Conservation (phyloP, 2,888 invertebrate species). For the Ormyrus pomaceus region DNA sequence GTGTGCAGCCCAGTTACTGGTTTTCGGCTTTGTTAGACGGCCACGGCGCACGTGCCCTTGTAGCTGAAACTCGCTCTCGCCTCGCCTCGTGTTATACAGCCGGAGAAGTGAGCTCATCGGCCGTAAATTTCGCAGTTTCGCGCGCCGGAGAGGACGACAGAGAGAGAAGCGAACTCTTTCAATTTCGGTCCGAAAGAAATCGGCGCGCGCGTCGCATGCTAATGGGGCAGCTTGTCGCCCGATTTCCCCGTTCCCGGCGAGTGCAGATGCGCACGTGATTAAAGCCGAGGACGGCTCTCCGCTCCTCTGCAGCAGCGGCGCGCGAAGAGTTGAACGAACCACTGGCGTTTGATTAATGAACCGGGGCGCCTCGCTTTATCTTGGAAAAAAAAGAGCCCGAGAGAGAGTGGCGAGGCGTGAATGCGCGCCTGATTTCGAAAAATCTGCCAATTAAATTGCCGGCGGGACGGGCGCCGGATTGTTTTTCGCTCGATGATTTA, state of each 20-base stretch:
- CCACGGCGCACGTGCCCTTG: not conserved
- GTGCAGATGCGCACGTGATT: slow-evolving; percentile 18
- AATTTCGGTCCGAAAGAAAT: not conserved
- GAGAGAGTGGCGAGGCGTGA: not conserved
- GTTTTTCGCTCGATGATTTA: slow-evolving; percentile 35
- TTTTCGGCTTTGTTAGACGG: not conserved
- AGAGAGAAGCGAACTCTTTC: no score
- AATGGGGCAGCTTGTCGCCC: slow-evolving; percentile 7
- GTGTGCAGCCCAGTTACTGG: not conserved
- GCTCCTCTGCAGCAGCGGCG: no score
- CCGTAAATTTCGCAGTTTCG: slow-evolving; percentile 40
- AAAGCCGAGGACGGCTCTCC: not conserved
- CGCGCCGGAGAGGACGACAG: not conserved
- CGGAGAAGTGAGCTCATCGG: slow-evolving; percentile 25
- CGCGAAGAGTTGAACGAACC: slow-evolving; percentile 43
- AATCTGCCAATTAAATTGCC: slow-evolving; percentile 36
- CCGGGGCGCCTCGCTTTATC: slow-evolving; percentile 22
- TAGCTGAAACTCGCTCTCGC: not conserved
- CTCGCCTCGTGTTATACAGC: not conserved
- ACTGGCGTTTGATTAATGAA: slow-evolving; percentile 48
- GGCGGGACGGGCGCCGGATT: slow-evolving; percentile 5
- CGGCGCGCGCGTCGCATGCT: slow-evolving; percentile 31
- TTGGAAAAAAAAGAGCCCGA: not conserved
- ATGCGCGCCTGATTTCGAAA: slow-evolving; percentile 27
- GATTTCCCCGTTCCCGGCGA: not conserved